Evolutionary conservation across 2,888 invertebrate species (phyloP).

Genomic region (Frankliniella intonsa): DNA sequence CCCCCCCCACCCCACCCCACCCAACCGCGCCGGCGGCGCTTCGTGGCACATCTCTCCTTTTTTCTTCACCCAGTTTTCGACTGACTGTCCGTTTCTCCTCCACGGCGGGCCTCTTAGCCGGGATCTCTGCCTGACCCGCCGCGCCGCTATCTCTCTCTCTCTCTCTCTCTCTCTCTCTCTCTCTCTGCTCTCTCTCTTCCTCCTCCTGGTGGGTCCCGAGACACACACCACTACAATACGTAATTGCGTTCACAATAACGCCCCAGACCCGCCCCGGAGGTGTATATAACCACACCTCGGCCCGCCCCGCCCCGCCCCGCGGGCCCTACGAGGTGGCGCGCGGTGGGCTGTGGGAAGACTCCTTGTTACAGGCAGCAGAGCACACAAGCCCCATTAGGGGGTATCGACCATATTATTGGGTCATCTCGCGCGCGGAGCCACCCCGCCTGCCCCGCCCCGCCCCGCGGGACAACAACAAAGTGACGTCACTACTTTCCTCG

Average conservation of each 20-base stretch:
- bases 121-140: no score
- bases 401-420: no score
- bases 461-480: no score
- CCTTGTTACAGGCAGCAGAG: background rate
- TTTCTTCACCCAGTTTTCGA: conserved; percentile 5
- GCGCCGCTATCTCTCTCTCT: background rate
- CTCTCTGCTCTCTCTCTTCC: background rate
- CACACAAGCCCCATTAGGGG: background rate
- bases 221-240: background rate
- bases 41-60: background rate
- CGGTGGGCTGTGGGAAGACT: background rate
- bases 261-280: background rate
- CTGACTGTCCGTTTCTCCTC: background rate
- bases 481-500: no score
- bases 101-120: no score
- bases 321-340: background rate
- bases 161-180: background rate
- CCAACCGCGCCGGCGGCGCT: background rate
- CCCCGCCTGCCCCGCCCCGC: no score
- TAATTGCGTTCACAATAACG: background rate
- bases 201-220: background rate
- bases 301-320: background rate
- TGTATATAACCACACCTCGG: background rate
- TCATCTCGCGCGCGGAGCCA: no score
- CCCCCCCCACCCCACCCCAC: background rate